Evolutionary conservation across 2,888 invertebrate genomes (phyloP).

Genomic region (Heteromurus nitidus): DNA sequence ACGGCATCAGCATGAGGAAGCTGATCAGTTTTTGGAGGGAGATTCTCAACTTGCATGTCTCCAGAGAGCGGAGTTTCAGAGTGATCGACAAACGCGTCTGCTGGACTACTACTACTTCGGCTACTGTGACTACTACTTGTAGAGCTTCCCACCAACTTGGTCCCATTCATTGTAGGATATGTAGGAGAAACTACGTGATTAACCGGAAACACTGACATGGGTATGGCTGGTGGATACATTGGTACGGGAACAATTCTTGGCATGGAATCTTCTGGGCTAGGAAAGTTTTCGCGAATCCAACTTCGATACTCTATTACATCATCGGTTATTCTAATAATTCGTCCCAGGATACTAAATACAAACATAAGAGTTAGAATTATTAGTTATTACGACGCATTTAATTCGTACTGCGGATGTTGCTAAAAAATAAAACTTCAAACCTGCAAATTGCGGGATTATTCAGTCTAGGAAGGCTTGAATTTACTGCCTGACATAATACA

Average conservation of each 20-base stretch:
- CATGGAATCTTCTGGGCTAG: conserved; percentile 71
- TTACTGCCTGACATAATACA: conserved; percentile 86
- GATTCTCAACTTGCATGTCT: conserved; percentile 58
- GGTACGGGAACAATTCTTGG: conserved; percentile 56
- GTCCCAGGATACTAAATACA: conserved; percentile 89
- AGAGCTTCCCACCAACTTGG: conserved; percentile 52
- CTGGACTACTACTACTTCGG: conserved; percentile 66
- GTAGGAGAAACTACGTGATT: conserved; percentile 47
- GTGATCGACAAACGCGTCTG: conserved; percentile 54
- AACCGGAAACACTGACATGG: conserved; percentile 47
- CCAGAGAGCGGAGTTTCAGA: conserved; percentile 35
- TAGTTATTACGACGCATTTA: too few relatives aligned
- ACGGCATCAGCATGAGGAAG: conserved; percentile 11
- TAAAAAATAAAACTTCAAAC: conserved; percentile 73
- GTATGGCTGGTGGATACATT: conserved; percentile 57
- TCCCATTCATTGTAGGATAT: conserved; percentile 51
- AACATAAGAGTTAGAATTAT: too few relatives aligned
- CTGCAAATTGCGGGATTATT: conserved; percentile 78
- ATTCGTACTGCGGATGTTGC: too few relatives aligned
- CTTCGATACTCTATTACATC: conserved; percentile 87
- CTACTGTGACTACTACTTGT: conserved; percentile 67
- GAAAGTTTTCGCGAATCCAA: conserved; percentile 81
- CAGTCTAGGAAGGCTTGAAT: conserved; percentile 77
- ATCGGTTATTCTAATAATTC: conserved; percentile 94
- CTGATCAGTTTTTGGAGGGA: conserved; percentile 38